Base-by-base conservation (phyloP, 64 coral and sea anemone species). In the Orbicella faveolata region DNA sequence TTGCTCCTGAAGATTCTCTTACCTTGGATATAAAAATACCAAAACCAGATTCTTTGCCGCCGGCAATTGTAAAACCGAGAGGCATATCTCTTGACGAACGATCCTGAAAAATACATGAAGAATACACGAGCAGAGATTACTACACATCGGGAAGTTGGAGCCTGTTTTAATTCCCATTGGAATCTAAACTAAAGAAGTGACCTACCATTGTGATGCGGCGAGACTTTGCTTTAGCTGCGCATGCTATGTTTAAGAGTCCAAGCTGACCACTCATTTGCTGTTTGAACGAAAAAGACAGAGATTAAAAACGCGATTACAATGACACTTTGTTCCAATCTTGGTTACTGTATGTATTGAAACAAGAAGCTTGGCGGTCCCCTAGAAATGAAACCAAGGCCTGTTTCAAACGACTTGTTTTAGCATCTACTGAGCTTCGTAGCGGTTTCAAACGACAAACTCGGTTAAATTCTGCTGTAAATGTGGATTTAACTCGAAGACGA, bases 21-120 rank as follows among this genome's bases (percentile, higher is more conserved):
- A 99, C 97, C 94, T 99, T 99, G 1, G 93, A 95, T 34, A 99
- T 89, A 79, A 99, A 99, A 8, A 99, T 93, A 4, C 90, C 90
- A 89, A 96, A 92, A 36, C 93, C 90, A 6, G 63, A 74, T 21
- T 99, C 97, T 77, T 86, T 95, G 21, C 97, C 97, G 20, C 97
- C 97, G 10, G 91, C 89, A 79, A 99, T 92, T 14, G 94, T 90
- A 72, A 99, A 89, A 9, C 94, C 94, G 21, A 95, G 83, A 52
- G 91, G 85, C 41, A 88, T 92, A 52, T 92, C 90, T 72, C 75
- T 75, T 9, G 94, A 91, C 1, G 93, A 92, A 35, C 94, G 94
- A 11, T 93, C 91, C 97, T 99, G 39, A 16, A 36, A 81, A 81
- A 75, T 18, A 48, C 44, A 89, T 0, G 77, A 41, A 18, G 34